Conservation (phyloP, 2,888 invertebrate species). For the Chrysolina americana region DNA sequence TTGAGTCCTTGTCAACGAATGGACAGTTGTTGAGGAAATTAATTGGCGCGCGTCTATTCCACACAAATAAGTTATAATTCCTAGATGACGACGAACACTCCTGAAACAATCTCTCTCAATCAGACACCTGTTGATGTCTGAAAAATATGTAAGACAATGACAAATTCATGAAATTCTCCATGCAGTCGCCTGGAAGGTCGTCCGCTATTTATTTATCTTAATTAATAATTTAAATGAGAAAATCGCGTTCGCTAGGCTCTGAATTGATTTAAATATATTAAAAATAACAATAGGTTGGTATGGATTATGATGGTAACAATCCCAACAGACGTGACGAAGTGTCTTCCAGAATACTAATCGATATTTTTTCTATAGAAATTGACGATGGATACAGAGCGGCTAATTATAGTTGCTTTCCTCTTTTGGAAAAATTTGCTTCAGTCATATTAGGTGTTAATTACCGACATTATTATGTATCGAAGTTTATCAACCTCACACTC, state of each 20-base stretch:
- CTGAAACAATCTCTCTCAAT: not conserved
- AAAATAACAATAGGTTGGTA: slow-evolving; percentile 19
- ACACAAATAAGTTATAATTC: not conserved
- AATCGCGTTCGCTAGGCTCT: not conserved
- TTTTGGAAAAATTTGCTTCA: not conserved
- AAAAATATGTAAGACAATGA: not conserved
- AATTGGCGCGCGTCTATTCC: not conserved
- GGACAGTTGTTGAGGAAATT: too few relatives aligned
- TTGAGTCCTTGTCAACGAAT: too few relatives aligned
- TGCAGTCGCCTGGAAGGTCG: slow-evolving; percentile 12
- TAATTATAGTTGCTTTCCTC: not conserved
- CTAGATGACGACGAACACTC: not conserved
- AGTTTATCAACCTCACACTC: too few relatives aligned
- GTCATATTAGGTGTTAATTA: too few relatives aligned
- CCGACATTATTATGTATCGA: too few relatives aligned
- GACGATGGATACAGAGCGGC: not conserved
- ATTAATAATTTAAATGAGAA: slow-evolving; percentile 20
- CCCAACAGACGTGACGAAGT: slow-evolving; percentile 10
- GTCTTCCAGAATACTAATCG: slow-evolving; percentile 6
- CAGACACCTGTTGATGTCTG: not conserved
- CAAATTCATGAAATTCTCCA: slow-evolving; percentile 17
- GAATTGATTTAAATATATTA: slow-evolving; percentile 28
- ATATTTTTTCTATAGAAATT: not conserved
- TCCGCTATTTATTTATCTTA: slow-evolving; percentile 13
- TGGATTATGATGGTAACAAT: slow-evolving; percentile 23